A percentile compares a stretch with the other conserved stretches of the same genome.
Evolutionary conservation across 2,888 invertebrate genomes (phyloP).

Genomic region (Chymomyza fuscimana): DNA sequence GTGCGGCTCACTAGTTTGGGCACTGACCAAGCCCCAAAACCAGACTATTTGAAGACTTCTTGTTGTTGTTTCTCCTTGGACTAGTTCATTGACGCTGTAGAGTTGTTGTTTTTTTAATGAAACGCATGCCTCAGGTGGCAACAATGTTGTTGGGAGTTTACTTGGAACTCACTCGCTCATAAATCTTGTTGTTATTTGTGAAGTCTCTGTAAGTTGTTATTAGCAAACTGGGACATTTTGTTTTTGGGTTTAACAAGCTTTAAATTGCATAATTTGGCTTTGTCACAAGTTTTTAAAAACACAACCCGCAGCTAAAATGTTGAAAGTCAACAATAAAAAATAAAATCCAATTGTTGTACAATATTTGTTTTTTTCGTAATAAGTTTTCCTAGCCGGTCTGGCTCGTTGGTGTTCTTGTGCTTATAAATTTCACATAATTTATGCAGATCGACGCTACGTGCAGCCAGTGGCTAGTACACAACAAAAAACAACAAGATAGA

Average conservation of each 20-base stretch:
- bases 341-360: constrained; percentile 54
- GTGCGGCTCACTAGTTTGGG: constrained; percentile 34
- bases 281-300: neutral
- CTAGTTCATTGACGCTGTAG: constrained; percentile 9
- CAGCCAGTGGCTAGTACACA: constrained; percentile 46
- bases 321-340: constrained; percentile 26
- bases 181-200: constrained; percentile 13
- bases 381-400: constrained; percentile 50
- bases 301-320: neutral
- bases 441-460: constrained; percentile 72
- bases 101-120: constrained; percentile 40
- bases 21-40: neutral
- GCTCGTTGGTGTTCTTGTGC: constrained; percentile 53
- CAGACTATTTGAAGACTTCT: neutral
- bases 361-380: constrained; percentile 63
- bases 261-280: neutral
- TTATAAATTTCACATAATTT: constrained; percentile 71
- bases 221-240: neutral
- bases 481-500: neutral
- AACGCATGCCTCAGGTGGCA: constrained; percentile 34
- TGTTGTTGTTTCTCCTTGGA: constrained; percentile 19
- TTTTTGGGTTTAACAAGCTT: neutral
- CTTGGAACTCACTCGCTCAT: constrained; percentile 24
- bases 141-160: constrained; percentile 31
- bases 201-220: neutral